Percentiles rank a stretch among this genome's conserved stretches.
Conservation (phyloP, 2,113 vertebrate species). For the Callaeas wilsoni region DNA sequence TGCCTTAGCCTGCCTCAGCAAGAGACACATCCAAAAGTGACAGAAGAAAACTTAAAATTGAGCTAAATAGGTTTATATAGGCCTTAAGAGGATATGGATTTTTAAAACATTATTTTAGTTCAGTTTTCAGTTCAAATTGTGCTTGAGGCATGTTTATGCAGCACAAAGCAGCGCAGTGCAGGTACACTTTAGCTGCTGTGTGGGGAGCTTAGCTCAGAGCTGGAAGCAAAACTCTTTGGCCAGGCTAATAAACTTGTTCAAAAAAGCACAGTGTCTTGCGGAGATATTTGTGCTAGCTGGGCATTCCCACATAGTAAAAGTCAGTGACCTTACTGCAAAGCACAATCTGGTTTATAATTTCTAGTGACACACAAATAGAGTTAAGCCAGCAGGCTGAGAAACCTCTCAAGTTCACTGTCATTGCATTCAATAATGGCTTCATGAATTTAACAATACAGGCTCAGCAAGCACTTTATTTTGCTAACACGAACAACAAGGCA, state of each 20-base stretch:
- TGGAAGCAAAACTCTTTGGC: neutral
- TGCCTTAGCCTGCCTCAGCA: neutral
- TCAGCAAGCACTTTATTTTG: neutral
- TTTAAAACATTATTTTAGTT: neutral
- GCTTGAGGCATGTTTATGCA: neutral
- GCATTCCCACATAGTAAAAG: neutral
- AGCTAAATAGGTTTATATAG: neutral
- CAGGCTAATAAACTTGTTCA: neutral
- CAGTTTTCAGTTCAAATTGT: neutral
- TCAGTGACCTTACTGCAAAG: neutral
- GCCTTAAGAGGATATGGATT: neutral
- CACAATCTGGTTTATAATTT: neutral
- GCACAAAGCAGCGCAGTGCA: neutral
- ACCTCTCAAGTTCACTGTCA: neutral
- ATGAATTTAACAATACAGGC: neutral
- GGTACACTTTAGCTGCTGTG: accelerated
- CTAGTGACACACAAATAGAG: neutral
- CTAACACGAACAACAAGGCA: neutral
- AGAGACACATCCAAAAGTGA: neutral
- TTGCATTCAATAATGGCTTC: neutral
- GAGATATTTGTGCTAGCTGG: neutral
- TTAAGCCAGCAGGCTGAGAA: neutral
- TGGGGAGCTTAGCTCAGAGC: neutral
- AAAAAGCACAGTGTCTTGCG: neutral
- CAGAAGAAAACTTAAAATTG: neutral